Evolutionary conservation across 2,797 vertebrate genomes (phyloP), one percentile per base, ranked within the genome.

Genomic region (Channa striata): DNA sequence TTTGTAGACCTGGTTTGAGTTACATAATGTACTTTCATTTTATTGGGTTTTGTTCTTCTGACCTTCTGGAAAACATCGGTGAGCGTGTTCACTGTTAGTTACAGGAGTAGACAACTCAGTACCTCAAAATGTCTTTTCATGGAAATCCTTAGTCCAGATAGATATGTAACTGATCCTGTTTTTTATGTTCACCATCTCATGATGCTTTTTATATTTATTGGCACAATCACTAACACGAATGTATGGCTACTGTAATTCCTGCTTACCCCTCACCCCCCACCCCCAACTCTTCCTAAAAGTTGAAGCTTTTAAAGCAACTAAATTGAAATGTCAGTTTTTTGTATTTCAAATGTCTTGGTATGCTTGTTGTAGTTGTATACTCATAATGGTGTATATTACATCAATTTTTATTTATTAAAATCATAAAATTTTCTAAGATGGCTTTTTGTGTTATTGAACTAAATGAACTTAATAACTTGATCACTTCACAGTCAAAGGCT

Each of bases 371-470:
- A 90, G 89, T 87, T 89, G 91, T 91, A 90, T 85, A 89, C 87
- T 91, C 91, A 91, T 85, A 90, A 89, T 91, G 92, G 87, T 93
- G 92, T 93, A 93, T 93, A 92, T 93, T 92, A 93, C 90, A 93
- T 92, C 91, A 87, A 73, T 89, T 91, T 92, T 90, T 90, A 89
- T 91, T 92, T 89, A 91, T 89, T 89, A 91, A 91, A 91, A 91
- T 87, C 87, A 89, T 90, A 85, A 88, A 86, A 89, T 92, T 93
- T 92, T 91, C 78, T 80, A 90, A 85, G 68, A 88, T 62, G 75
- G 72, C 80, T 80, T 72, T 69, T 78, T 21, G 43, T 75, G 21
- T 89, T 79, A 57, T 80, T 83, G 39, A 68, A 39, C 50, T 36
- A 40, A 43, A 43, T 2, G 17, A 6, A 13, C 17, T 16, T n/a